Conservation (phyloP, 2,113 vertebrate species). For the Empidonax alnorum region DNA sequence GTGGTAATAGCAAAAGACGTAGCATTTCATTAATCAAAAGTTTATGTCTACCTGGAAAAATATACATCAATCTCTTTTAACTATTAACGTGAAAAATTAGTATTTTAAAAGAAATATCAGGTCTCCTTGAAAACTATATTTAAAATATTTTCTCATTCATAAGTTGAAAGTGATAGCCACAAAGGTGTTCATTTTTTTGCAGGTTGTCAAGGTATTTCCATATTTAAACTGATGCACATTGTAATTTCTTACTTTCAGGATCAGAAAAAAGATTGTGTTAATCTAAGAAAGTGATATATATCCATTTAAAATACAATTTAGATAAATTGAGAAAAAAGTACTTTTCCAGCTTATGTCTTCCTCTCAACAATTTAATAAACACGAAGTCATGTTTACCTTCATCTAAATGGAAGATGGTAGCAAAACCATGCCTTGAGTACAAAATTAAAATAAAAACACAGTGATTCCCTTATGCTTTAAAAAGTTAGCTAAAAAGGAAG, state of each 20-base stretch:
- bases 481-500: background rate
- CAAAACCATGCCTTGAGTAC: background rate
- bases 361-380: background rate
- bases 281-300: background rate
- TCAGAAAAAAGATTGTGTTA: background rate
- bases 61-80: background rate
- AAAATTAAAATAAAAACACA: background rate
- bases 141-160: background rate
- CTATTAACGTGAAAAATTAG: background rate
- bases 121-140: background rate
- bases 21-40: background rate
- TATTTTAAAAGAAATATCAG: background rate
- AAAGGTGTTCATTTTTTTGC: fast-evolving
- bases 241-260: background rate
- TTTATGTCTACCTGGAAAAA: background rate
- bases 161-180: background rate
- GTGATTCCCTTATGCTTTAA: background rate
- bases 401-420: background rate
- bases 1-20: background rate
- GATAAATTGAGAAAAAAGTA: background rate
- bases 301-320: background rate
- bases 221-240: background rate
- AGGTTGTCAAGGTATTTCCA: background rate
- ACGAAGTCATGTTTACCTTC: background rate
- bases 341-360: background rate